Evolutionary conservation across 2,113 vertebrate species (phyloP).

Genomic region (Morone saxatilis): DNA sequence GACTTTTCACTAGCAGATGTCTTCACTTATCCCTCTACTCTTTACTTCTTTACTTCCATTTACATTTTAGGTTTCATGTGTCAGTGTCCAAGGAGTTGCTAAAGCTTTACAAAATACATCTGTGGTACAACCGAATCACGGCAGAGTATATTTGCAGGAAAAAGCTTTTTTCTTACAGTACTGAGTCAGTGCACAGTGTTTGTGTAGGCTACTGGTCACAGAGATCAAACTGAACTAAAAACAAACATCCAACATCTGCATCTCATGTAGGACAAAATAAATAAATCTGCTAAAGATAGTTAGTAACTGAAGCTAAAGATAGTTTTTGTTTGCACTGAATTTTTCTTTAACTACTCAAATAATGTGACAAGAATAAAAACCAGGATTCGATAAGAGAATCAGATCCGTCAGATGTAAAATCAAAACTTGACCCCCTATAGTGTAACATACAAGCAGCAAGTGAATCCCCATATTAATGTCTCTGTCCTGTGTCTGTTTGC

Average conservation of each 20-base stretch:
- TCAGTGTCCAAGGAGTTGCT: background rate
- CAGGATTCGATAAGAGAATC: background rate
- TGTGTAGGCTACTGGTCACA: background rate
- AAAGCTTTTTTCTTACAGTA: background rate
- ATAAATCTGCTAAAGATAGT: too few relatives aligned
- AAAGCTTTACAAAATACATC: too few relatives aligned
- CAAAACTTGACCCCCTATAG: background rate
- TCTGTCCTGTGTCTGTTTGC: conserved; percentile 11
- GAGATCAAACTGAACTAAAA: background rate
- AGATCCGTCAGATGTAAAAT: background rate
- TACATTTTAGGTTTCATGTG: background rate
- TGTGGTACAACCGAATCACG: background rate
- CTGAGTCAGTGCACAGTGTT: background rate
- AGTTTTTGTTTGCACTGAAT: background rate
- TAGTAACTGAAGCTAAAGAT: too few relatives aligned
- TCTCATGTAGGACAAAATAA: background rate
- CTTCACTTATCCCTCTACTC: too few relatives aligned
- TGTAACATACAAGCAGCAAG: background rate
- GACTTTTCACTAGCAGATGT: too few relatives aligned
- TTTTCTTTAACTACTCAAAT: background rate
- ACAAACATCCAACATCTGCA: background rate
- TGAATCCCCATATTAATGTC: background rate
- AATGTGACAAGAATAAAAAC: background rate
- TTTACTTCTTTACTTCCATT: background rate
- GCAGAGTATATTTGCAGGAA: background rate